Conservation (phyloP, 2,797 vertebrate species). For the Mastacembelus armatus region DNA sequence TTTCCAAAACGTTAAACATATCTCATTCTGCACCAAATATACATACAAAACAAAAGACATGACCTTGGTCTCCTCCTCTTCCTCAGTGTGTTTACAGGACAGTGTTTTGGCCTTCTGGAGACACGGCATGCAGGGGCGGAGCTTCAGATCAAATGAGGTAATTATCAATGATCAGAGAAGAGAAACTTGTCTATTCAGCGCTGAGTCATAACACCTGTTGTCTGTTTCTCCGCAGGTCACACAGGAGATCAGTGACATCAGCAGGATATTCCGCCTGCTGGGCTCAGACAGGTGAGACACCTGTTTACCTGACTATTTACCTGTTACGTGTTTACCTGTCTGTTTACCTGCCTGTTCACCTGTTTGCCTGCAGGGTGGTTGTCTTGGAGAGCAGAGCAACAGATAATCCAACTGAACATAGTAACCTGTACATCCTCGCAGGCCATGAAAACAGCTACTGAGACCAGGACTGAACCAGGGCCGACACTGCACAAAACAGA, state of each 20-base stretch:
- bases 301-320: not conserved
- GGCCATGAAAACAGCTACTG: conserved; percentile 92
- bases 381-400: conserved; percentile 90
- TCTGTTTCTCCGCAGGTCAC: conserved; percentile 4
- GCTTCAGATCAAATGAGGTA: conserved; percentile 93
- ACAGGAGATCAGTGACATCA: conserved; percentile 16
- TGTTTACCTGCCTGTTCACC: too few species aligned
- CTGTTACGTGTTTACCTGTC: not conserved
- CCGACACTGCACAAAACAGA: not conserved
- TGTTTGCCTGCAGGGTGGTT: conserved; percentile 87
- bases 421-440: conserved; percentile 90
- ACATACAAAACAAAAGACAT: too few species aligned
- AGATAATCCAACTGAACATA: conserved; percentile 89
- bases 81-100: conserved; percentile 99
- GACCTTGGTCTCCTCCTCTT: too few species aligned
- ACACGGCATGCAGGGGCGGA: conserved; percentile 98
- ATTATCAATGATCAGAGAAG: not conserved
- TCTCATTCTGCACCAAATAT: conserved; percentile 30
- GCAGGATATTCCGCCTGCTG: conserved; percentile 20
- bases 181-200: not conserved
- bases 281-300: conserved; percentile 11
- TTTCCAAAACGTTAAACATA: too few species aligned
- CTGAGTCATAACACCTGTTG: not conserved
- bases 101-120: conserved; percentile 99
- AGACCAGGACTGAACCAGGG: conserved; percentile 30